Evolutionary conservation across 1,140 invertebrate species (phyloP).

Genomic region (Nebria ingens): DNA sequence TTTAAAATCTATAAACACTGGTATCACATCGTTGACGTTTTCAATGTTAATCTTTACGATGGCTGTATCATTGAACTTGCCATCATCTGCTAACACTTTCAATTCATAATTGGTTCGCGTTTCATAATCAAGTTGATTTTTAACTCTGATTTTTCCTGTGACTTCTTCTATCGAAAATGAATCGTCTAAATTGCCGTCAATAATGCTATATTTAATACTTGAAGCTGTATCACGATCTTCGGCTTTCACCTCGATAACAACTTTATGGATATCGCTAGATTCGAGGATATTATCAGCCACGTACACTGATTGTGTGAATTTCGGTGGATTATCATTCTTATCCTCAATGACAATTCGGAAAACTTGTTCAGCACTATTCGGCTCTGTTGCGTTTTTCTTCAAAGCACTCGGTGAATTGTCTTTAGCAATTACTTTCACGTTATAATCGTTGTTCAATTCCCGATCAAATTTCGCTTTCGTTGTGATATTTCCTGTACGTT

Average conservation of each 20-base stretch:
- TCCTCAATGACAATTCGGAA: constrained; percentile 83
- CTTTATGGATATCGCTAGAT: constrained; percentile 65
- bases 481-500: constrained; percentile 72
- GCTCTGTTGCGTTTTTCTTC: constrained; percentile 57
- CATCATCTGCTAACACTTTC: constrained; percentile 67
- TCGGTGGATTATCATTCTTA: constrained; percentile 80
- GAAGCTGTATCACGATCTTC: constrained; percentile 71
- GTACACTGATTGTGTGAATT: constrained; percentile 64
- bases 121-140: constrained; percentile 73
- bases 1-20: constrained; percentile 54
- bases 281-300: constrained; percentile 67
- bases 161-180: constrained; percentile 67
- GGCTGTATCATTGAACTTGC: constrained; percentile 61
- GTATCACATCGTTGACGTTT: constrained; percentile 76
- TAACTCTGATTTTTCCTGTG: constrained; percentile 70
- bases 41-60: constrained; percentile 66
- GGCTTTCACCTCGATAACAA: constrained; percentile 74
- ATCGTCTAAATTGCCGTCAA: constrained; percentile 62
- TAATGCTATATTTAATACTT: constrained; percentile 67
- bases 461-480: constrained; percentile 68
- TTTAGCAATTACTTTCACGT: constrained; percentile 71
- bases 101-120: constrained; percentile 66
- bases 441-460: constrained; percentile 66
- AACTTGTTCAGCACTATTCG: constrained; percentile 54
- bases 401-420: constrained; percentile 80